These are phyloP conservation scores for Oceanodroma leucorhoa DNA, from an alignment of 2,797 vertebrate genomes.

Conservation along the genomic window DNA sequence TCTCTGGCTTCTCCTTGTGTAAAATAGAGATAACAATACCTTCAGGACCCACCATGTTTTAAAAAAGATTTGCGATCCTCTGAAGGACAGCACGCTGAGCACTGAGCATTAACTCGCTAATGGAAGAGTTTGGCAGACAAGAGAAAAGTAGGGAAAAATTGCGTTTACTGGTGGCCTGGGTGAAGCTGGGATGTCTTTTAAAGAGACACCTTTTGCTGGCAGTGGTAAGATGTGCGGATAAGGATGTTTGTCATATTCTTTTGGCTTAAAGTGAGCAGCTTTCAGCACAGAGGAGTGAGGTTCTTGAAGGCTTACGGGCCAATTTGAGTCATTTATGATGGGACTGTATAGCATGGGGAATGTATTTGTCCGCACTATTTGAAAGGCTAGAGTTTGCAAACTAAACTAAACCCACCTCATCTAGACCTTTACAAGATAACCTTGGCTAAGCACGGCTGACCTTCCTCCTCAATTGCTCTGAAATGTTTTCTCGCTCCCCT, in stretches of 20 bases:
- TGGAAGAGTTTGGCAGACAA: not conserved
- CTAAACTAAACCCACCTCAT: not conserved
- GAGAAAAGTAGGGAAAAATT: not conserved
- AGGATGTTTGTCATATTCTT: not conserved
- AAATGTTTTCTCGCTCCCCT: not conserved
- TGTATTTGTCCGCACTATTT: not conserved
- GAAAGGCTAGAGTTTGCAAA: not conserved
- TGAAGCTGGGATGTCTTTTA: not conserved
- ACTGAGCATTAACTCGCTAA: not conserved
- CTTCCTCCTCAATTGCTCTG: not conserved
- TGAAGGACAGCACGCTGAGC: not conserved
- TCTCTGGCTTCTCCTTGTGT: not conserved
- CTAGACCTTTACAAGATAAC: not conserved
- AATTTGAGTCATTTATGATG: not conserved
- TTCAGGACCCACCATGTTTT: not conserved
- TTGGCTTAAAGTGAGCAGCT: not conserved
- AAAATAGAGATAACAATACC: not conserved
- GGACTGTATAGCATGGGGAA: not conserved
- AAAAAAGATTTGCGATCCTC: not conserved
- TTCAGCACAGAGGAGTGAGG: not conserved
- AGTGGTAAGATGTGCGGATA: not conserved
- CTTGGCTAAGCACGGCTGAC: not conserved
- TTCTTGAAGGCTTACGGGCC: not conserved
- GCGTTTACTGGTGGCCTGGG: not conserved
- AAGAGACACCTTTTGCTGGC: not conserved